Evolutionary conservation across 2,797 vertebrate species (phyloP), one percentile per base, ranked within the genome.

Genomic region (Threskiornis aethiopicus): DNA sequence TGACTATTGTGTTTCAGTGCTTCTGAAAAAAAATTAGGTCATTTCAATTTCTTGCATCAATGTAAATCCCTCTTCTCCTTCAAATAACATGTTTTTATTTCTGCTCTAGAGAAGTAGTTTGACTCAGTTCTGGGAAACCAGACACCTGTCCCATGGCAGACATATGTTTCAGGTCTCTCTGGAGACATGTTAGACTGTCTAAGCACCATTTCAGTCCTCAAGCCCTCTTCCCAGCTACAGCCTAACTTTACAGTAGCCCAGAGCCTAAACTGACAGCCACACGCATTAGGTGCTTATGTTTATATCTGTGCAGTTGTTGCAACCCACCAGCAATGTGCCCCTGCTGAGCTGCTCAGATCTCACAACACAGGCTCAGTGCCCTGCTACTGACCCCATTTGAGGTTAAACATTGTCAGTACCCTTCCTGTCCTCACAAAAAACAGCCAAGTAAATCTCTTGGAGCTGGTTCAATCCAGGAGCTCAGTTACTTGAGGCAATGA

Each of bases 11-110:
- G 3, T 76, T 75, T 59, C 10, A 29, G 10, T 39, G 18, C 11
- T 84, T 81, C 37, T 25, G 12, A 3, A 7, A 12, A 2, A 2
- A 11, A 49, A 86, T 59, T 0, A 17, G 4, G 5, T 18, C 0
- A 1, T 35, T 78, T 41, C 11, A 16, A 42, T 13, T 66, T 70
- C 26, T 87, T 77, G 16, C 19, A 46, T 58, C 2, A 46, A 2
- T 42, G 8, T 66, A 39, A 67, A 58, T 37, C 8, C 3, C 9
- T 6, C 2, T 85, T 80, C 21, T 55, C 4, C 25, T 9, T 42
- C 37, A 71, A 90, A 71, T 55, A 4, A 4, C 10, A 4, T 25
- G 16, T 33, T 62, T 76, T 90, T 20, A 9, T 75, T 70, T 86
- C 22, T 90, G 15, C 25, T 65, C 39, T 69, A 69, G 33, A 61